A percentile compares a stretch with the other conserved stretches of the same genome.
phyloP scores from a whole-genome alignment of 2,888 invertebrate species.

The Orchesella flavescens region DNA sequence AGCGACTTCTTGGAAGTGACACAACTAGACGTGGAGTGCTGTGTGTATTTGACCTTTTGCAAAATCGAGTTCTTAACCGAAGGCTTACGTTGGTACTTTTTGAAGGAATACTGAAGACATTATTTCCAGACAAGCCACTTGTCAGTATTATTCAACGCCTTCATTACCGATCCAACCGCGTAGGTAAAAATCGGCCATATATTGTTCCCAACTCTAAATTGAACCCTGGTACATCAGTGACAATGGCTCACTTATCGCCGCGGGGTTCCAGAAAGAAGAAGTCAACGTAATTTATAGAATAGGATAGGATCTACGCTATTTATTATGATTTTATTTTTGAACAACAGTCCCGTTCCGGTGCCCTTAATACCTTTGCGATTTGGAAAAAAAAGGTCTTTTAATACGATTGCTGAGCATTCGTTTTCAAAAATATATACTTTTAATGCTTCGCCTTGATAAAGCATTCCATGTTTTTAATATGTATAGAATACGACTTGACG shows the following conservation, averaged over 20 bases:
- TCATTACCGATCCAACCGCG: slow-evolving; percentile 77
- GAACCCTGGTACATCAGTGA: slow-evolving; percentile 31
- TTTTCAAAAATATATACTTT: neutral
- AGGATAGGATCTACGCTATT: too few relatives aligned
- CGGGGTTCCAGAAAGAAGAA: slow-evolving; percentile 67
- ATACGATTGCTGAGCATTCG: neutral
- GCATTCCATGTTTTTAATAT: slow-evolving; percentile 8
- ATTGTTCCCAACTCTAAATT: slow-evolving; percentile 63
- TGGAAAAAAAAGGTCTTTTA: neutral
- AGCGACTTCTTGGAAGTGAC: slow-evolving; percentile 91
- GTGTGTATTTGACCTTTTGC: slow-evolving; percentile 90
- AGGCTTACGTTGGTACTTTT: slow-evolving; percentile 87
- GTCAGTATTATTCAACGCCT: slow-evolving; percentile 82
- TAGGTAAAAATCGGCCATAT: slow-evolving; percentile 70
- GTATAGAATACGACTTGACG: neutral
- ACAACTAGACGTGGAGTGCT: slow-evolving; percentile 87
- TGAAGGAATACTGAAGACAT: slow-evolving; percentile 85
- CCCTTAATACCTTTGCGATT: too few relatives aligned
- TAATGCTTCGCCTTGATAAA: neutral
- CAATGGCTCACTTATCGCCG: slow-evolving; percentile 67
- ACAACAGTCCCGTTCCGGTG: too few relatives aligned
- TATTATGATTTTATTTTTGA: too few relatives aligned
- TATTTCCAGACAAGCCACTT: slow-evolving; percentile 87
- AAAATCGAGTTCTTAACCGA: slow-evolving; percentile 88
- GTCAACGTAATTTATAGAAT: slow-evolving; percentile 16